Conservation (phyloP, 2,888 invertebrate genomes). For the Apamea crenata region DNA sequence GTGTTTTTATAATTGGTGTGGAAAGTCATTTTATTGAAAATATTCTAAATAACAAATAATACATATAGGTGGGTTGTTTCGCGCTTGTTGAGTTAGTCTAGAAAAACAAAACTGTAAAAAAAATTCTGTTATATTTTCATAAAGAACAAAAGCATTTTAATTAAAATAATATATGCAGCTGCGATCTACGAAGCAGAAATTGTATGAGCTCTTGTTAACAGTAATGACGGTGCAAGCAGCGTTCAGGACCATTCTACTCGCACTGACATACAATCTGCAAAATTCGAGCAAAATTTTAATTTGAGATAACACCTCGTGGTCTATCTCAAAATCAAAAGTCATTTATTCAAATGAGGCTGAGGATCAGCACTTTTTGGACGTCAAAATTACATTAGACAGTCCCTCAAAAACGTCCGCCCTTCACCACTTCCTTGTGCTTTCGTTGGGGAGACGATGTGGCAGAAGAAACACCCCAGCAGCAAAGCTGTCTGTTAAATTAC, state of each 20-base stretch:
- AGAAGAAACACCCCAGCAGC: not conserved
- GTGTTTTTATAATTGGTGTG: not conserved
- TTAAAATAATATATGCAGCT: conserved; percentile 23
- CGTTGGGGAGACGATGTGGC: not conserved
- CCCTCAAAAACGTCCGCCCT: not conserved
- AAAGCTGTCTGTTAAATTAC: not conserved
- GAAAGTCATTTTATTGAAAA: not conserved
- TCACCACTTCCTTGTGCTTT: not conserved
- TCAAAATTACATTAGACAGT: not conserved
- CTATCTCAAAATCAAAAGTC: not conserved
- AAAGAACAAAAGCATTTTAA: not conserved
- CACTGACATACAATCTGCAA: conserved; percentile 70
- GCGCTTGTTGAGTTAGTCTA: not conserved
- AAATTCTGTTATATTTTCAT: no score
- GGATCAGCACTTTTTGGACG: not conserved
- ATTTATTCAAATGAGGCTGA: not conserved
- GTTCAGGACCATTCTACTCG: conserved; percentile 32
- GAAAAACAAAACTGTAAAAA: not conserved
- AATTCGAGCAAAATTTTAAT: conserved; percentile 70
- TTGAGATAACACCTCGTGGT: conserved; percentile 49
- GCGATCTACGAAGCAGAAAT: not conserved
- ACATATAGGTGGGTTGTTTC: not conserved
- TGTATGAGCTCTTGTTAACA: conserved; percentile 24
- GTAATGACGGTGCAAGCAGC: not conserved
- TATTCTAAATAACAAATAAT: not conserved